Base-by-base conservation (phyloP, 2,797 vertebrate species). In the Prionace glauca region DNA sequence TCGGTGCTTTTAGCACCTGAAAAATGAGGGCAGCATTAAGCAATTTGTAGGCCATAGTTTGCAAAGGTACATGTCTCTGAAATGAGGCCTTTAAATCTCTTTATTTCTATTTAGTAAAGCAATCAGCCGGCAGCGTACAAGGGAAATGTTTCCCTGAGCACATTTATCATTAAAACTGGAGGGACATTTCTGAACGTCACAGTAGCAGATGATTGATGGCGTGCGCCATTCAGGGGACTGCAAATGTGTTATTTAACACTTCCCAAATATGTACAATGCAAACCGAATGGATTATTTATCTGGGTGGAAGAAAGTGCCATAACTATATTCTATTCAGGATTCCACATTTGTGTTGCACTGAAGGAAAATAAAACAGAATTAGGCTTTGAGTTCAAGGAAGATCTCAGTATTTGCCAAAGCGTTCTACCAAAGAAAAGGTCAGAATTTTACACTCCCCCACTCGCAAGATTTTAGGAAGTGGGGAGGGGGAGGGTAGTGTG, bases 181-280 rank as follows among this genome's bases (percentile, higher is more conserved):
- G 26, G 45, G 74, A 77, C 93, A 95, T 77, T 77, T 77, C 93
- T 60, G 41, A 74, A 32, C 14, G 45, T 60, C 32, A 77, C 71
- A 77, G 77, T 26, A 74, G 26, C 69, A 94, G 24, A 94, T 56
- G 71, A 77, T 95, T 95, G 72, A 95, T 95, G 93, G 45, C n/a
- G 14, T 22, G 2, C 45, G 77, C 45, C 69, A 24, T 77, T 95
- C 36, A 95, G 72, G 93, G 93, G 50, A 95, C 26, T 32, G 71
- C 26, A 74, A 95, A 50, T 95, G 24, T 95, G 93, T 74, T 95
- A 60, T 2, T 95, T 95, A 77, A 95, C 93, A 77, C 45, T n/a
- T 95, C 69, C 45, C 45, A 95, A 95, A 95, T 95, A 77, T 74
- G 88, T 32, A 77, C 74, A 95, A 74, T 50, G 71, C 56, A 95